A percentile compares a stretch with the other conserved stretches of the same genome.
phyloP scores from a whole-genome alignment of 2,113 vertebrate genomes.

The Electrona antarctica region DNA sequence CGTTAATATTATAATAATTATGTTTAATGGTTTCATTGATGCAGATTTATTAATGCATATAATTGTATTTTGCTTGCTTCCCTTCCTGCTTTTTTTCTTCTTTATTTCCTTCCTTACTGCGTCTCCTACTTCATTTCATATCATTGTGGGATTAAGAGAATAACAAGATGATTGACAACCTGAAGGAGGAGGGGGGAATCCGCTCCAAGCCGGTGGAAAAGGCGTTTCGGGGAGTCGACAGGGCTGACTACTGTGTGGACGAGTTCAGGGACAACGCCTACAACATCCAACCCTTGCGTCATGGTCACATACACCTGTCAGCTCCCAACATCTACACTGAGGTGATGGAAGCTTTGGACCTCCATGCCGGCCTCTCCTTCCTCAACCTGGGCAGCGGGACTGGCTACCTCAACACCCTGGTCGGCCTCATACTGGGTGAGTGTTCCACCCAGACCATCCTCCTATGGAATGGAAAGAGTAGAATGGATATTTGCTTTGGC shows the following conservation, averaged over 20 bases:
- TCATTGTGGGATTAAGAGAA: constrained; percentile 82
- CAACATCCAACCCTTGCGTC: constrained; percentile 88
- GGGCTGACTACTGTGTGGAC: constrained; percentile 88
- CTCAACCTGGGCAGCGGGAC: constrained; percentile 90
- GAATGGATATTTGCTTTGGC: too few relatives aligned
- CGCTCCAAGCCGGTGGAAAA: constrained; percentile 85
- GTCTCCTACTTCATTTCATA: too few relatives aligned
- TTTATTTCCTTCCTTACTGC: too few relatives aligned
- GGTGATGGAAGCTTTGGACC: constrained; percentile 90
- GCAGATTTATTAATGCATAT: too few relatives aligned
- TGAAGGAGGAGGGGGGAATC: constrained; percentile 89
- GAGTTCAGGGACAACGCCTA: constrained; percentile 89
- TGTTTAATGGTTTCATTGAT: too few relatives aligned
- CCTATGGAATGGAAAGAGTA: too few relatives aligned
- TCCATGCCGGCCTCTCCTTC: constrained; percentile 88
- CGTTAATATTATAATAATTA: too few relatives aligned
- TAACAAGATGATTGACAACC: constrained; percentile 86
- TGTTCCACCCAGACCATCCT: too few relatives aligned
- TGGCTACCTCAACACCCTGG: constrained; percentile 91
- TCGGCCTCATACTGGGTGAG: constrained; percentile 89
- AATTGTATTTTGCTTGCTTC: too few relatives aligned
- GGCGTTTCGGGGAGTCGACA: constrained; percentile 87
- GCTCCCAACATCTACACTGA: constrained; percentile 91
- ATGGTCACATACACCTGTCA: constrained; percentile 89
- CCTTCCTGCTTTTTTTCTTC: too few relatives aligned